Conservation (phyloP, 2,888 invertebrate species). For the Drosophila algonquin region DNA sequence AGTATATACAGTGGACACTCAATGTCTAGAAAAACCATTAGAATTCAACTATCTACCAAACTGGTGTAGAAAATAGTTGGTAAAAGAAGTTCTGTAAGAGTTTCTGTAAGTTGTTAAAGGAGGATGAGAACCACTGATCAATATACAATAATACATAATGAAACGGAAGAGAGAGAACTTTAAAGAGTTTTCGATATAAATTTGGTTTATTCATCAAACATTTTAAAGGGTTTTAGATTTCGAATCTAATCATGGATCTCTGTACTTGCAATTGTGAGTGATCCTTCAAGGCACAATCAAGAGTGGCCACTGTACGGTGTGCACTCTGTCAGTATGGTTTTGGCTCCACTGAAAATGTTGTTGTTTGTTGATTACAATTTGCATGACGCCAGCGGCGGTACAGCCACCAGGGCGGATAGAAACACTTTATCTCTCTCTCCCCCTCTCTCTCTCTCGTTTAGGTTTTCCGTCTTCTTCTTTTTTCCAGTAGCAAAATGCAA, state of each 20-base stretch:
- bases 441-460: slow-evolving; percentile 24
- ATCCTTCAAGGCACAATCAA: background rate
- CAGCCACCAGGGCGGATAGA: slow-evolving; percentile 69
- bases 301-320: slow-evolving; percentile 25
- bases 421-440: slow-evolving; percentile 43
- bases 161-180: too few relatives aligned
- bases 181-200: too few relatives aligned
- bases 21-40: too few relatives aligned
- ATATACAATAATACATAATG: too few relatives aligned
- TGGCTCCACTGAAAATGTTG: slow-evolving; percentile 42
- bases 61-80: too few relatives aligned
- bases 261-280: background rate
- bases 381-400: slow-evolving; percentile 56
- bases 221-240: background rate
- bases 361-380: slow-evolving; percentile 69
- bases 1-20: slow-evolving; percentile 18
- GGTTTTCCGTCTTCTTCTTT: slow-evolving; percentile 26
- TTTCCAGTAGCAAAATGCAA: slow-evolving; percentile 43
- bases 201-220: background rate
- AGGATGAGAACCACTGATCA: too few relatives aligned
- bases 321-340: slow-evolving; percentile 46
- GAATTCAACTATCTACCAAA: too few relatives aligned
- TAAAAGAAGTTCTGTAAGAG: background rate
- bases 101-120: too few relatives aligned
- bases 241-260: too few relatives aligned